Base-by-base conservation (phyloP, 2,113 vertebrate species). In the Grus americana region DNA sequence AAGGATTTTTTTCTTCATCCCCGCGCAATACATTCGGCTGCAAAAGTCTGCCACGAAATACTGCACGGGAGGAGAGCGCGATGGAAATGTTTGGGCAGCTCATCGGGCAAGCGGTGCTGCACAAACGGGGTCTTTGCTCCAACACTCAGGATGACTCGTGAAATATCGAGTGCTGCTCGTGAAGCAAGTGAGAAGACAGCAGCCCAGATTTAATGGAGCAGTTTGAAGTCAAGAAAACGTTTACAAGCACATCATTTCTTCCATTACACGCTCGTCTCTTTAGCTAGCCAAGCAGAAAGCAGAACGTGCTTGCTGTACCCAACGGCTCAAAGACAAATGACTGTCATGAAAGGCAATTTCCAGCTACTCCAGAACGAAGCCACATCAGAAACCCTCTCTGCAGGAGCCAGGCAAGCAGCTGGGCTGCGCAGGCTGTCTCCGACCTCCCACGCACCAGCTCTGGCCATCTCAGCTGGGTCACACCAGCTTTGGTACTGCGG, bases 191-290 rank as follows among this genome's bases (percentile, higher is more conserved):
- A 66, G 83, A 24, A 71, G 54, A 55, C 55, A 86, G 79, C 61
- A 83, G 65, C 71, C 75, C 67, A 78, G 52, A 72, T 46, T 55
- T 32, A n/a, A 59, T 2, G 16, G 61, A 72, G 81, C 30, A 32
- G 38, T 73, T n/a, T 65, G 75, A 79, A 90, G 47, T 3, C 58
- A 73, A 92, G 80, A 47, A 83, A 91, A 89, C 22, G 3, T 90
- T 73, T 61, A 87, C n/a, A 54, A 67, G 82, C 50, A 3, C 71
- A 62, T 95, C 10, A 96, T 83, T 96, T 78, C 93, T 96, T 95
- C 96, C 95, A 85, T 86, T 34, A 91, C 96, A 82, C 2, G 9
- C 88, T 94, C 15, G 1, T 26, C 73, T 72, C 79, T 63, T 63
- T 27, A 11, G 90, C 70, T 16, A 49, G 91, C 88, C 90, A 88